A percentile compares a stretch with the other conserved stretches of the same genome.
These are phyloP conservation scores for Antennarius maculatus DNA, from an alignment of 2,797 vertebrate genomes.

Conservation along the genomic window DNA sequence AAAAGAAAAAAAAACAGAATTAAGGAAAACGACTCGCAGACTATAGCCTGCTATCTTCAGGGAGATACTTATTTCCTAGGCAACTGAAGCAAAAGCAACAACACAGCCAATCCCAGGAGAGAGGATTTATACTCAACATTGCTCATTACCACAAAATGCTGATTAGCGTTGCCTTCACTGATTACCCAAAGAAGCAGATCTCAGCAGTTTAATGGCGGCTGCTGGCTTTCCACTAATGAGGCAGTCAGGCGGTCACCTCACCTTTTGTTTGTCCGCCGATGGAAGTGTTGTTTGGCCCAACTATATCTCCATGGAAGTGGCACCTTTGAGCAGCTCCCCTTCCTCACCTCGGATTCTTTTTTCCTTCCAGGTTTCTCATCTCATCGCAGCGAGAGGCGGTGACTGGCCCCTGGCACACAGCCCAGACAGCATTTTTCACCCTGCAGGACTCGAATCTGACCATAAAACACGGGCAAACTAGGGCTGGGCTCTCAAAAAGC, in stretches of 20 bases:
- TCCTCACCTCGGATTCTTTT: conserved; percentile 60
- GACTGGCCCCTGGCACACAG: conserved; percentile 88
- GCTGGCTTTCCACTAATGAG: conserved; percentile 89
- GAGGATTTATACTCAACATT: conserved; percentile 87
- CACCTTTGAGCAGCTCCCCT: conserved; percentile 86
- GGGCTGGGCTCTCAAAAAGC: conserved; percentile 75
- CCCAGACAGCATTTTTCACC: conserved; percentile 86
- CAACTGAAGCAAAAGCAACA: conserved; percentile 85
- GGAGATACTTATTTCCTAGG: conserved; percentile 81
- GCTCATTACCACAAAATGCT: conserved; percentile 91
- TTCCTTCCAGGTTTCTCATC: conserved; percentile 83
- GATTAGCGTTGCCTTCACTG: conserved; percentile 71
- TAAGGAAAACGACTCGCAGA: conserved; percentile 20
- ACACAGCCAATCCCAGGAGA: conserved; percentile 79
- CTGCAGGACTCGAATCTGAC: conserved; percentile 86
- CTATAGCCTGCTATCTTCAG: conserved; percentile 30
- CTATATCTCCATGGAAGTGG: conserved; percentile 94
- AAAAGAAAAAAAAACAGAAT: not conserved
- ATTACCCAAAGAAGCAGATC: conserved; percentile 69
- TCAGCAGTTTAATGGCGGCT: conserved; percentile 82
- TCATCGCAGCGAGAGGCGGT: conserved; percentile 84
- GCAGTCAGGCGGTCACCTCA: conserved; percentile 78
- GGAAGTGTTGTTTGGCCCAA: conserved; percentile 93
- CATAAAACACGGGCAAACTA: conserved; percentile 87
- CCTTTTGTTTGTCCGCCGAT: conserved; percentile 87